A percentile compares a stretch with the other conserved stretches of the same genome.
Evolutionary conservation across 2,888 invertebrate species (phyloP).

Genomic region (Lochmaea crataegi): DNA sequence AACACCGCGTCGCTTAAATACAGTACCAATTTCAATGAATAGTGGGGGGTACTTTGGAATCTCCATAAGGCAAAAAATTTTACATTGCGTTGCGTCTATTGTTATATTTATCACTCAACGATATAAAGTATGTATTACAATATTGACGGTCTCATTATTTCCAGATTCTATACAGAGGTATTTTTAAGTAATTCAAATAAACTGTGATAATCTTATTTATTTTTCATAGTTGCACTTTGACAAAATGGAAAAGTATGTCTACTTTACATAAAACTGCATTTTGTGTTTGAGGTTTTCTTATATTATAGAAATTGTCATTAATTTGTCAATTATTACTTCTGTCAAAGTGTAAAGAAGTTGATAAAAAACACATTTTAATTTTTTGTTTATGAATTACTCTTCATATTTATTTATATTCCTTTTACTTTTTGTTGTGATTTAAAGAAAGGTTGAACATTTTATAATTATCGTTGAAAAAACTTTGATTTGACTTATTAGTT

Average conservation of each 20-base stretch:
- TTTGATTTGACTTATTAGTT: conserved; percentile 5
- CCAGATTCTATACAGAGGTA: conserved; percentile 36
- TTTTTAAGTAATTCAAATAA: conserved; percentile 38
- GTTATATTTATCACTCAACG: too few species aligned
- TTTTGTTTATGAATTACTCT: conserved; percentile 5
- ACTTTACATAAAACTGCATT: background rate
- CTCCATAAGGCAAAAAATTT: too few species aligned
- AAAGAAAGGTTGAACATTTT: background rate
- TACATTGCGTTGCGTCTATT: too few species aligned
- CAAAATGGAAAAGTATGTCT: conserved; percentile 1
- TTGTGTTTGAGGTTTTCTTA: background rate
- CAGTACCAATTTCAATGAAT: too few species aligned
- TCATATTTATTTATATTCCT: conserved; percentile 12
- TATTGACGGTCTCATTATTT: conserved; percentile 30
- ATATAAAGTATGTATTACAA: too few species aligned
- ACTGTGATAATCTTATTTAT: conserved; percentile 41
- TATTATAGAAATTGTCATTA: background rate
- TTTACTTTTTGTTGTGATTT: conserved; percentile 14
- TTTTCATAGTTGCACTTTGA: conserved; percentile 30
- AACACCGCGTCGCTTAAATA: too few species aligned
- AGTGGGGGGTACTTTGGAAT: too few species aligned
- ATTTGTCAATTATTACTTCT: background rate
- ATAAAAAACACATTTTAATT: conserved; percentile 11
- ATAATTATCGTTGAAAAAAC: background rate
- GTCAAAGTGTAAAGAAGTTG: conserved; percentile 20